These are phyloP conservation scores for Trachops cirrhosus DNA, from an alignment of 2,797 vertebrate species.

Conservation along the genomic window DNA sequence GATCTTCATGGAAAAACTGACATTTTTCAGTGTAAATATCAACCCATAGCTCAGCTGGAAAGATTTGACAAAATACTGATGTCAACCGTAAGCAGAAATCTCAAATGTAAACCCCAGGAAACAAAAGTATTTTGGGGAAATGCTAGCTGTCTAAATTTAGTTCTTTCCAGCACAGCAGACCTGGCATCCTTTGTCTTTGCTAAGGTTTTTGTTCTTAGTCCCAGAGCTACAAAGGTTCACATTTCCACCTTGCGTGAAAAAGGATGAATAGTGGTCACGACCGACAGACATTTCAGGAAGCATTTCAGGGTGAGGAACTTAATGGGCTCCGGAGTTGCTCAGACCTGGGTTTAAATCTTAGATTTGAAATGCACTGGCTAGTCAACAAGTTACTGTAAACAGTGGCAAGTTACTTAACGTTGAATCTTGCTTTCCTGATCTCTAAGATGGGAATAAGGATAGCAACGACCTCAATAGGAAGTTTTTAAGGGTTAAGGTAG, in stretches of 20 bases:
- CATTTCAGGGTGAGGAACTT: not conserved
- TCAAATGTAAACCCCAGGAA: not conserved
- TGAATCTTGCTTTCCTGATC: slow-evolving; percentile 6
- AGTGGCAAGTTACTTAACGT: not conserved
- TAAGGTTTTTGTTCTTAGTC: not conserved
- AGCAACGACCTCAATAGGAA: not conserved
- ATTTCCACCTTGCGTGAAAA: slow-evolving; percentile 23
- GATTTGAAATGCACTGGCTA: not conserved
- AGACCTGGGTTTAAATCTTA: slow-evolving; percentile 7
- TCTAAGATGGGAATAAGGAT: slow-evolving; percentile 9
- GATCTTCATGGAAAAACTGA: not conserved
- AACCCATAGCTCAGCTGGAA: not conserved
- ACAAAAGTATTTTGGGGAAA: not conserved
- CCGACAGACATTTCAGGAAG: not conserved
- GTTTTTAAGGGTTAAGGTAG: not conserved
- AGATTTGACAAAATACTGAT: slow-evolving; percentile 28
- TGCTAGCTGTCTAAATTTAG: slow-evolving; percentile 6
- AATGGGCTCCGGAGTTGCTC: not conserved
- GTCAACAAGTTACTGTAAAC: not conserved
- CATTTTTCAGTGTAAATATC: slow-evolving; percentile 23
- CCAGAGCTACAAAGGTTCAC: slow-evolving; percentile 2
- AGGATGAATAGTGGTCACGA: not conserved
- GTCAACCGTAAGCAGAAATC: slow-evolving; percentile 14
- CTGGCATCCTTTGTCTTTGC: not conserved
- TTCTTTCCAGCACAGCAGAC: not conserved